Percentiles rank a stretch among this genome's conserved stretches.
Conservation (phyloP, 2,113 vertebrate genomes). For the Taxidea taxus region DNA sequence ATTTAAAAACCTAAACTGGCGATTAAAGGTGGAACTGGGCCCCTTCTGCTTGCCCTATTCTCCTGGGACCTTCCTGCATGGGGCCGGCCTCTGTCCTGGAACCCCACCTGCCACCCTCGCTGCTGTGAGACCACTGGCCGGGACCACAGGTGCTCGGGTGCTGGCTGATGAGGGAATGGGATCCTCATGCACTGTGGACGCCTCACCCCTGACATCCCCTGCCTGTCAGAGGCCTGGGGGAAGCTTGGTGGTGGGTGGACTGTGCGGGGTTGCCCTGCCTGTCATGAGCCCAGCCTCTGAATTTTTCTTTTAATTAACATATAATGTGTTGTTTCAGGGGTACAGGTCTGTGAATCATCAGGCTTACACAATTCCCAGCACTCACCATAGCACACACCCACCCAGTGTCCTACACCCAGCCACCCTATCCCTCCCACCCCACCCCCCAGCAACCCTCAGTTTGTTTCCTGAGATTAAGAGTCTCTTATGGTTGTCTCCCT, state of each 20-base stretch:
- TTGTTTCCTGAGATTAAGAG: too few relatives aligned
- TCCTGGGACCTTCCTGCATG: accelerated
- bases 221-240: background rate
- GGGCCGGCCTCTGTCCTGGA: background rate
- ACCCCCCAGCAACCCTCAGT: too few relatives aligned
- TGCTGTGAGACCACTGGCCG: accelerated
- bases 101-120: accelerated
- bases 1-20: background rate
- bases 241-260: background rate
- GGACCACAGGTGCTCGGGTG: background rate
- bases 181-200: accelerated
- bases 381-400: too few relatives aligned
- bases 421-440: too few relatives aligned
- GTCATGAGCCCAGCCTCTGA: background rate
- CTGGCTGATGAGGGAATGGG: background rate
- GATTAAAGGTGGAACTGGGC: background rate
- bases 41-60: background rate
- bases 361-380: too few relatives aligned
- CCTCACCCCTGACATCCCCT: background rate
- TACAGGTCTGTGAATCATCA: too few relatives aligned
- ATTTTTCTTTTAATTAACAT: too few relatives aligned
- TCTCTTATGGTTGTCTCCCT: too few relatives aligned
- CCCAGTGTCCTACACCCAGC: too few relatives aligned
- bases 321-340: too few relatives aligned
- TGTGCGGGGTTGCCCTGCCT: background rate